Conservation (phyloP, 2,797 vertebrate genomes). For the Sarcophilus harrisii region DNA sequence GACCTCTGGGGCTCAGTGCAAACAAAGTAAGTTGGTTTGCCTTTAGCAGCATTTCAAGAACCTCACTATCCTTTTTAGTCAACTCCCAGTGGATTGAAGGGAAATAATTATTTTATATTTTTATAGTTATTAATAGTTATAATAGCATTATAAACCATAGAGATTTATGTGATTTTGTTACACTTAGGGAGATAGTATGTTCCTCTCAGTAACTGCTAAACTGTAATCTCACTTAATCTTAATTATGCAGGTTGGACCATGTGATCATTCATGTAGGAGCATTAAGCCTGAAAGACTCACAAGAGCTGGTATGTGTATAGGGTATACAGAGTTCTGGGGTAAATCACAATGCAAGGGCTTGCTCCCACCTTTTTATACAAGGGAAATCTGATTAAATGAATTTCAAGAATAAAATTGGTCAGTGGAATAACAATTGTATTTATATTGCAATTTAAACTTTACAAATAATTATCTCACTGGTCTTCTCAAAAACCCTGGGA, state of each 20-base stretch:
- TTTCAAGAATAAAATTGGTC: not conserved
- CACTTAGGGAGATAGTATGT: not conserved
- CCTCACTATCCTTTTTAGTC: not conserved
- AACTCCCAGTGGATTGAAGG: not conserved
- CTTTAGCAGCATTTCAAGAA: not conserved
- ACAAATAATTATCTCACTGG: not conserved
- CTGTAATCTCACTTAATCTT: constrained; percentile 20
- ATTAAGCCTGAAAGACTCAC: constrained; percentile 91
- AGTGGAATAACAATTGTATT: not conserved
- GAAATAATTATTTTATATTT: not conserved
- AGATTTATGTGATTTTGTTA: not conserved
- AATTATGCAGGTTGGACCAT: constrained; percentile 89
- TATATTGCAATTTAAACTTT: not conserved
- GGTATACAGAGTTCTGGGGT: not conserved
- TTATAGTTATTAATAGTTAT: too few relatives aligned
- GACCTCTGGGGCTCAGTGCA: not conserved
- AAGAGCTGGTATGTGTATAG: constrained; percentile 91
- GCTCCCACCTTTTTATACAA: not conserved
- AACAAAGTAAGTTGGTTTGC: not conserved
- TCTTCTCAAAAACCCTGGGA: not conserved
- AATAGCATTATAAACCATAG: not conserved
- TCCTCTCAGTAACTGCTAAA: not conserved
- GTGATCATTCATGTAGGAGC: constrained; percentile 95
- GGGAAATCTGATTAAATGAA: not conserved
- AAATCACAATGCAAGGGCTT: not conserved